Base-by-base conservation (phyloP, 2,888 invertebrate genomes). In the Alentia gelatinosa region DNA sequence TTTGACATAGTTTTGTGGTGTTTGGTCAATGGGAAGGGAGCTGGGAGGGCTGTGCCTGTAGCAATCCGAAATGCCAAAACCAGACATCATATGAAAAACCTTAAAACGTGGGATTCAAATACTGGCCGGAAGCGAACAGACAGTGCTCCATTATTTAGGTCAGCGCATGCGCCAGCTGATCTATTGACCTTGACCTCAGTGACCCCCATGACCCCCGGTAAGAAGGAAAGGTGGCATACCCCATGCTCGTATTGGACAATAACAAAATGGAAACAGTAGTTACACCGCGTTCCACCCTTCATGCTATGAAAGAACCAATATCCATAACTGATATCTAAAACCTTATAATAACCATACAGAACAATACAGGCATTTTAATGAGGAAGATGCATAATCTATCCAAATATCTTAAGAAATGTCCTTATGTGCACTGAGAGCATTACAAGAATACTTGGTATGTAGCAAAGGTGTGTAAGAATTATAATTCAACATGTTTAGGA, bases 201-300 rank as follows among this genome's bases (percentile, higher is more conserved):
- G 47, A 15, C 86, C 83, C 47, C 47, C 26, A 86, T 86, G 47
- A 47, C 47, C 42, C 47, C 86, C 35, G 7, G 19, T 86, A 23
- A 47, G n/a, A 86, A 47, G 47, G 33, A 86, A 19, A 86, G 42
- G 86, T 83, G 86, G 50, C 42, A 30, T 47, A 33, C 86, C 86
- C 86, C 86, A 86, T 86, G 86, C 86, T 42, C 86, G 47, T 15
- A 86, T 39, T 37, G 0, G 39, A 39, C 37, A 79, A 74, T 37
- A 79, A 79, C 12, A 35, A 19, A 79, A 26, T 9, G 35, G 33
- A 39, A 35, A 79, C 30, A 12, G 23, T 37, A 37, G 26, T 37
- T n/a, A n/a, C n/a, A 63, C 63, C 63, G n/a, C 15, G 63, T 63
- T n/a, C 79, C 79, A 79, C 12, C 79, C 35, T n/a, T n/a, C 79